Evolutionary conservation across 2,888 invertebrate species (phyloP).

Genomic region (Aspidiotus rigidus): DNA sequence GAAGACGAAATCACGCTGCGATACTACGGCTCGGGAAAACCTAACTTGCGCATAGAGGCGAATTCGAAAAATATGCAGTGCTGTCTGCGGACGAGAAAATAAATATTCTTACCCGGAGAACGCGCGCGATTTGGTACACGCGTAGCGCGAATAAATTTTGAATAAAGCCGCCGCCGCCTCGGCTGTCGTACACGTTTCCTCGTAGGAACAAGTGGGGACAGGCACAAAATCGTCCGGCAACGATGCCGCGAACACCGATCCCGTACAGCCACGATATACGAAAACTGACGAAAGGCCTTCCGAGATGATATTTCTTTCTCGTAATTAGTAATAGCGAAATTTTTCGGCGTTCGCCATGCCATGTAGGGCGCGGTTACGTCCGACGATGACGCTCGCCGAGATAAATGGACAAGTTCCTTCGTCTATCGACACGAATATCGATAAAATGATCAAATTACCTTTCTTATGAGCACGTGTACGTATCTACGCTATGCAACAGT

Average conservation of each 20-base stretch:
- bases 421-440: too few species aligned
- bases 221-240: background rate
- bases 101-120: constrained; percentile 2
- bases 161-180: constrained; percentile 4
- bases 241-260: background rate
- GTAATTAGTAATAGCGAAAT: too few species aligned
- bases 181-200: background rate
- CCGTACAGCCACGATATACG: background rate
- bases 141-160: constrained; percentile 1
- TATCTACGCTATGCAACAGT: too few species aligned
- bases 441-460: too few species aligned
- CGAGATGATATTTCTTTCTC: too few species aligned
- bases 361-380: too few species aligned
- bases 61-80: constrained; percentile 10
- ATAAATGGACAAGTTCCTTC: too few species aligned
- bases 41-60: constrained; percentile 12
- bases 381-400: too few species aligned
- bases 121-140: background rate
- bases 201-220: background rate
- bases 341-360: too few species aligned
- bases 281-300: too few species aligned
- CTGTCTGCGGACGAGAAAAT: background rate
- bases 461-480: too few species aligned
- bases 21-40: constrained; percentile 14
- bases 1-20: constrained; percentile 11